Evolutionary conservation across 2,797 vertebrate species (phyloP).

Genomic region (Masticophis lateralis): DNA sequence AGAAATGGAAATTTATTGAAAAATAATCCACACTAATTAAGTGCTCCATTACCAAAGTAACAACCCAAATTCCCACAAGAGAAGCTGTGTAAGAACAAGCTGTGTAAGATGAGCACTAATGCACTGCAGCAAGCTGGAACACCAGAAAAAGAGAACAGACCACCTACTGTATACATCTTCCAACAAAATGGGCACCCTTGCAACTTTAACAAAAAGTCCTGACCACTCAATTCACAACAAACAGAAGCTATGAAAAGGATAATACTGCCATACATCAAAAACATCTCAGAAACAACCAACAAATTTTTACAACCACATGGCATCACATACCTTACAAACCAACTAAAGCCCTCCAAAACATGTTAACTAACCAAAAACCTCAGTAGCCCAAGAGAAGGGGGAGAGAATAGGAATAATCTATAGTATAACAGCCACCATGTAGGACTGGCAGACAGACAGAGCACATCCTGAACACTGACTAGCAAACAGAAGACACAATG

Average conservation of each 20-base stretch:
- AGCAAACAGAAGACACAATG: background rate
- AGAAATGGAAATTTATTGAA: background rate
- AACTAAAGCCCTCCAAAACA: background rate
- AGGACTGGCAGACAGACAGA: no score
- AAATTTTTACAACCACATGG: background rate
- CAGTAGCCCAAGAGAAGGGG: no score
- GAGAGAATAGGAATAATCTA: no score
- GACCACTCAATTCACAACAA: background rate
- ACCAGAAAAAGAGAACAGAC: background rate
- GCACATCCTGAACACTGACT: background rate
- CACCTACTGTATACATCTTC: background rate
- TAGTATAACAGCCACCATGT: no score
- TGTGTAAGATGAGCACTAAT: background rate
- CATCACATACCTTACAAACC: background rate
- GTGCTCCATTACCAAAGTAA: background rate
- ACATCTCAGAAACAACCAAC: background rate
- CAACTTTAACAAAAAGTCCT: background rate
- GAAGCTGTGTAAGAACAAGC: background rate
- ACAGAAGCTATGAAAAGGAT: background rate
- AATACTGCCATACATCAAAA: background rate
- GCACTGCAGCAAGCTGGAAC: background rate
- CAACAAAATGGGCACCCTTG: background rate
- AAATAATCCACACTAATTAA: background rate
- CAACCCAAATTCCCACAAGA: background rate
- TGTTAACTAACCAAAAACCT: background rate